Evolutionary conservation across 2,888 invertebrate genomes (phyloP), one percentile per base, ranked within the genome.

Genomic region (Actias luna): DNA sequence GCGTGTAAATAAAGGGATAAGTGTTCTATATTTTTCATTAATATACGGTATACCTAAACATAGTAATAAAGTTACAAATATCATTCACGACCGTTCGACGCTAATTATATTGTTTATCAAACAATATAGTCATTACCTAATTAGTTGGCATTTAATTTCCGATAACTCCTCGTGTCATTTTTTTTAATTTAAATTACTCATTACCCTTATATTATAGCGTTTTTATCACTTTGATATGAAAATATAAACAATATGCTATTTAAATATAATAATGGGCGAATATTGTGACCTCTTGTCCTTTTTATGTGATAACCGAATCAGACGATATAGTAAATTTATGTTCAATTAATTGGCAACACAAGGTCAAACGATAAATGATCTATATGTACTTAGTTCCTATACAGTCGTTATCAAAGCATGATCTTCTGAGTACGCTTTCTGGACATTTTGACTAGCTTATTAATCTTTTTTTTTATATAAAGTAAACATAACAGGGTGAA

Each of bases 171-270:
- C 8, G 55, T 55, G 29, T 16, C 29, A 55, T n/a, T 55, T 55
- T 55, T 55, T 29, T 55, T 55, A 16, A 29, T 29, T n/a, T 55
- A n/a, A 55, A 16, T 55, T 55, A 55, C 55, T 55, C 14, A 55
- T 55, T 55, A 55, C 55, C 29, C 29, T 29, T 55, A n/a, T 55
- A n/a, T 55, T 55, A 55, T 16, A 29, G 29, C 29, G n/a, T 29
- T 55, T 29, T 55, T 55, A 55, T 55, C 55, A 4, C 2, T 0
- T 5, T 55, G 55, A 55, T 55, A 55, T 29, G 27, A 7, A 29
- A 29, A 7, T 1, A n/a, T 55, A 55, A 25, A 52, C 8, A 50
- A 12, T 50, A 46, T 27, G 29, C n/a, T 29, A 55, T 55, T 55
- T 55, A 55, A 29, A 55, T 55, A 29, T 55, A 55, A 55, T 55